phyloP scores from a whole-genome alignment of 2,797 vertebrate species.

The Pangasius sanitwongsei region DNA sequence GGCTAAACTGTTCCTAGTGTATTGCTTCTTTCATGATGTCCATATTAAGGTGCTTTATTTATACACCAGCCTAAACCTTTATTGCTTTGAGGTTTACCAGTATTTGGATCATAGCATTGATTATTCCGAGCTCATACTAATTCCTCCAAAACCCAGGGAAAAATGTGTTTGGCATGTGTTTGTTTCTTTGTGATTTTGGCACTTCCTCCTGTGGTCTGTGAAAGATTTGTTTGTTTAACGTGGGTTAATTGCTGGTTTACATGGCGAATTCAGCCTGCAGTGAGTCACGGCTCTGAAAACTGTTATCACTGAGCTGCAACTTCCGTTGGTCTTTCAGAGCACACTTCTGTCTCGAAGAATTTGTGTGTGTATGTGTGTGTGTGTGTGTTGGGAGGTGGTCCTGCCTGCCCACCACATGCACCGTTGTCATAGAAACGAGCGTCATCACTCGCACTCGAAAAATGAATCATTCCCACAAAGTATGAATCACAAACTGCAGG shows the following conservation, averaged over 20 bases:
- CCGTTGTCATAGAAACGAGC: constrained; percentile 72
- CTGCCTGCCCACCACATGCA: constrained; percentile 64
- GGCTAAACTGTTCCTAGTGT: background rate
- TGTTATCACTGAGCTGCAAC: constrained; percentile 38
- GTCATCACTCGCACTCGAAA: constrained; percentile 68
- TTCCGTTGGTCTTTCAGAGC: constrained; percentile 42
- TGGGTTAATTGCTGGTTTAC: constrained; percentile 13
- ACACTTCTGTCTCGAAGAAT: constrained; percentile 1
- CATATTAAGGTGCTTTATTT: background rate
- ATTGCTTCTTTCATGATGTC: background rate
- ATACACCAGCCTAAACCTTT: background rate
- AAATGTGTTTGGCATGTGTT: background rate
- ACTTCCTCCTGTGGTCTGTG: background rate
- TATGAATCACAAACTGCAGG: constrained; percentile 69
- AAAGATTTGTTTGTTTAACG: constrained; percentile 18
- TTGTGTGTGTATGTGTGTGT: constrained; percentile 16
- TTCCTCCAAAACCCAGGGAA: background rate
- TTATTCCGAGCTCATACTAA: constrained; percentile 9
- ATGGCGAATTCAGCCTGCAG: constrained; percentile 9
- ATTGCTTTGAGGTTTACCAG: constrained; percentile 13
- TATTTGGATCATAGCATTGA: constrained; percentile 3
- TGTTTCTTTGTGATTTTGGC: background rate
- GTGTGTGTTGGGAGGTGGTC: constrained; percentile 52
- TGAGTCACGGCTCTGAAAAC: constrained; percentile 35
- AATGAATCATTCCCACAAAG: constrained; percentile 74